Evolutionary conservation across 2,888 invertebrate species (phyloP), one percentile per base, ranked within the genome.

Genomic region (Lasiommata megera): DNA sequence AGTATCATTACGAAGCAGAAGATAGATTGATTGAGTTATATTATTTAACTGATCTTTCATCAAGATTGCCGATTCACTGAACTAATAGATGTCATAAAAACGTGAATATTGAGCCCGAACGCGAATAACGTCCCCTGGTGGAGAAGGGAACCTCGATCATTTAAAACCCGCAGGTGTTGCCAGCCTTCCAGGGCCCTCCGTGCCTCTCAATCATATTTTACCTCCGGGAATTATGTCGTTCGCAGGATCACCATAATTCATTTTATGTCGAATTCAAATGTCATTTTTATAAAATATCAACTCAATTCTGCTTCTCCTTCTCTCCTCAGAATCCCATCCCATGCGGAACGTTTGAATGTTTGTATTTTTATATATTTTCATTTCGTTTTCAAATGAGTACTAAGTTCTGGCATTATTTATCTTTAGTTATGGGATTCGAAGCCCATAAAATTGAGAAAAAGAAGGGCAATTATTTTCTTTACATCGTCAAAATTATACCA

Each of bases 201-300:
- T 38, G 14, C 36, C 50, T 17, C 51, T 40, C 51, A 51, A 51
- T 51, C 51, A 40, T 51, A 51, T 51, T 51, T 51, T 37, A 51
- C 37, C 38, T 11, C 28, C 16, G 29, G 14, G 37, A 51, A 28
- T 51, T 28, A 40, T 28, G 38, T 40, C 51, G 51, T 40, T 38
- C 11, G 14, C 38, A 51, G 51, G 38, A 29, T 51, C 36, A 51
- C 50, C 38, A 51, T 51, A 51, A 51, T 38, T 51, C 38, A 51
- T 28, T 51, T 29, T 29, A 14, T 14, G 50, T 51, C 50, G 37
- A 38, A 51, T 51, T 23, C 23, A 37, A 38, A 14, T 28, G 38
- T 16, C 28, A 28, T 51, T 51, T 31, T 50, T 23, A 23, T 50
- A 7, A 50, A 50, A 50, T 11, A 34, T 34, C n/a, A n/a, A n/a